These are phyloP conservation scores for Pseudeuparius sepicola DNA, from an alignment of 2,888 invertebrate species.

Conservation along the genomic window DNA sequence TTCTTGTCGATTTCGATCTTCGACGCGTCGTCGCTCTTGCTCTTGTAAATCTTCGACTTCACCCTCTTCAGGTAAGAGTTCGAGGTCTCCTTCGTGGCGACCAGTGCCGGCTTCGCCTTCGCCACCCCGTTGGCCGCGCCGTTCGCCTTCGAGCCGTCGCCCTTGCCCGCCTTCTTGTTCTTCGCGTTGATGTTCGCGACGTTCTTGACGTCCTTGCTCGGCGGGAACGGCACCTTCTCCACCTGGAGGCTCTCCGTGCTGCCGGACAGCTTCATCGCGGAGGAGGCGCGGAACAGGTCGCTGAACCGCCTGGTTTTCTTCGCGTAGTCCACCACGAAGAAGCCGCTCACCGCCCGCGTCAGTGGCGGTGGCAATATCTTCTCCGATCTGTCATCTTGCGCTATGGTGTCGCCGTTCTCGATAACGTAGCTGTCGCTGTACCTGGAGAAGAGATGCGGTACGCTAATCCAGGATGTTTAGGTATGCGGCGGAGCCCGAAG, in stretches of 20 bases:
- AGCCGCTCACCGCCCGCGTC: slow-evolving; percentile 31
- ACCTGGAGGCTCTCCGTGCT: slow-evolving; percentile 32
- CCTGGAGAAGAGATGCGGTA: too few species aligned
- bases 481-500: too few species aligned
- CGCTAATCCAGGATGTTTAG: too few species aligned
- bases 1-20: slow-evolving; percentile 33
- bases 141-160: slow-evolving; percentile 20
- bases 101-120: too few species aligned
- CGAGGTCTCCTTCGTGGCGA: slow-evolving; percentile 19
- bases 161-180: slow-evolving; percentile 19
- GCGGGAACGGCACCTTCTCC: slow-evolving; percentile 24
- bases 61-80: slow-evolving; percentile 37
- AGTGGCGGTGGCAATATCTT: slow-evolving; percentile 5
- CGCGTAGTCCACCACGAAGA: slow-evolving; percentile 29
- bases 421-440: slow-evolving; percentile 39
- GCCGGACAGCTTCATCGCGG: slow-evolving; percentile 24
- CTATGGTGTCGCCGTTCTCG: slow-evolving; percentile 24
- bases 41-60: slow-evolving; percentile 38
- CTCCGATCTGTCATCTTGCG: slow-evolving; percentile 10
- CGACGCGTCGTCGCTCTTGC: slow-evolving; percentile 28
- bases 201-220: slow-evolving; percentile 24
- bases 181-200: slow-evolving; percentile 14
- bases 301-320: slow-evolving; percentile 33
- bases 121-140: too few species aligned
- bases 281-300: slow-evolving; percentile 32